phyloP scores from a whole-genome alignment of 2,797 vertebrate species.

The Anableps anableps region DNA sequence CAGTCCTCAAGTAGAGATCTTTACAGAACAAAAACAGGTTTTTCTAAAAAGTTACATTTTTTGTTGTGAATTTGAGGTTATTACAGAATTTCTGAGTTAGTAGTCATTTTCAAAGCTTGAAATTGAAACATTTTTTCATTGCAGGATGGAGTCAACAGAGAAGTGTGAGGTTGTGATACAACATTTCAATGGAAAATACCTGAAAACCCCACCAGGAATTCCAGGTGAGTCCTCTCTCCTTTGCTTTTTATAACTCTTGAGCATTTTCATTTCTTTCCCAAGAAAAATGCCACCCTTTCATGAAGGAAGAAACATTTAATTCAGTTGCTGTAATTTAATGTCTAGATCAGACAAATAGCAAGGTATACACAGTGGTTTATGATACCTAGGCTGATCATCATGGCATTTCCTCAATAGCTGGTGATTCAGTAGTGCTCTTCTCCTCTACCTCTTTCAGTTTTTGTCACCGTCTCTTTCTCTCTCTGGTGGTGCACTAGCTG shows the following conservation, averaged over 20 bases:
- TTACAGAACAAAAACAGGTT: background rate
- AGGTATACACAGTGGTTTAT: slow-evolving; percentile 59
- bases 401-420: slow-evolving; percentile 44
- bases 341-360: slow-evolving; percentile 47
- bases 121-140: slow-evolving; percentile 34
- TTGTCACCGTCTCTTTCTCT: slow-evolving; percentile 37
- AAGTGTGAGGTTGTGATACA: slow-evolving; percentile 99
- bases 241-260: slow-evolving; percentile 26
- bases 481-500: slow-evolving; percentile 46
- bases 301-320: slow-evolving; percentile 60
- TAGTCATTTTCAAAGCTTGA: background rate
- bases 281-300: slow-evolving; percentile 30
- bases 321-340: slow-evolving; percentile 60
- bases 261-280: slow-evolving; percentile 6
- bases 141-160: slow-evolving; percentile 98
- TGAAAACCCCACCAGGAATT: slow-evolving; percentile 96
- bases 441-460: slow-evolving; percentile 13
- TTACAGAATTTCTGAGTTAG: background rate
- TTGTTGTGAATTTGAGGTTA: background rate
- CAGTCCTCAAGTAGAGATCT: background rate
- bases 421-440: slow-evolving; percentile 41
- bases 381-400: slow-evolving; percentile 59
- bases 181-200: slow-evolving; percentile 98
- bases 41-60: background rate
- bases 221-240: slow-evolving; percentile 85